phyloP scores from a whole-genome alignment of 2,797 vertebrate genomes.

The Hydrophis major region DNA sequence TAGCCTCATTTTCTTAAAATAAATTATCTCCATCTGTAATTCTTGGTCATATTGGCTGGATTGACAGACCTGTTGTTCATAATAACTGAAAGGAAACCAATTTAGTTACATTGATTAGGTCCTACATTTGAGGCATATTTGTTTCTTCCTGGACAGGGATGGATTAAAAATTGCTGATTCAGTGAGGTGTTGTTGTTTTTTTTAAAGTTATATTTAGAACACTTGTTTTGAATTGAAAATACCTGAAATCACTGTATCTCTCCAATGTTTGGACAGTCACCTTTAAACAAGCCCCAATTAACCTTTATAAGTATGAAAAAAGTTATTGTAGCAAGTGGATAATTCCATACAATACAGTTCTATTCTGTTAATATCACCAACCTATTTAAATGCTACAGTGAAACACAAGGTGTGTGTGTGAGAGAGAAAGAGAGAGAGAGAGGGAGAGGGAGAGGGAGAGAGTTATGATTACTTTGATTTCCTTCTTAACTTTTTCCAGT shows the following conservation, averaged over 20 bases:
- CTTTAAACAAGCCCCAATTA: not conserved
- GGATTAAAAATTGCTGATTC: not conserved
- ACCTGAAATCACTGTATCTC: not conserved
- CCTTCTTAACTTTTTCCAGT: not conserved
- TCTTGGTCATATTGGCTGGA: not conserved
- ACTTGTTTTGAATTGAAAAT: not conserved
- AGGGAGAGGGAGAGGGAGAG: too few relatives aligned
- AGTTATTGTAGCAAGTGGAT: not conserved
- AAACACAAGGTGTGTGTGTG: not conserved
- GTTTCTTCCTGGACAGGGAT: not conserved
- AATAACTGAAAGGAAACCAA: not conserved
- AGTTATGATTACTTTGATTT: not conserved
- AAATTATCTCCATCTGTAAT: not conserved
- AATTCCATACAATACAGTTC: not conserved
- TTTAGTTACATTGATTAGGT: not conserved
- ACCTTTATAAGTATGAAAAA: not conserved
- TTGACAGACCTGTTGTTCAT: not conserved
- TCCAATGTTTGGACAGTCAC: not conserved
- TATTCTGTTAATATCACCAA: not conserved
- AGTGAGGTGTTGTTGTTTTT: not conserved
- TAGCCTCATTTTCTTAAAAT: not conserved
- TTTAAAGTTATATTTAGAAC: not conserved
- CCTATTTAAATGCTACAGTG: not conserved
- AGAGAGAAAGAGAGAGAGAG: too few relatives aligned
- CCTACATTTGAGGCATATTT: not conserved